Conservation (phyloP, 2,113 vertebrate genomes). For the Myotis lucifugus region DNA sequence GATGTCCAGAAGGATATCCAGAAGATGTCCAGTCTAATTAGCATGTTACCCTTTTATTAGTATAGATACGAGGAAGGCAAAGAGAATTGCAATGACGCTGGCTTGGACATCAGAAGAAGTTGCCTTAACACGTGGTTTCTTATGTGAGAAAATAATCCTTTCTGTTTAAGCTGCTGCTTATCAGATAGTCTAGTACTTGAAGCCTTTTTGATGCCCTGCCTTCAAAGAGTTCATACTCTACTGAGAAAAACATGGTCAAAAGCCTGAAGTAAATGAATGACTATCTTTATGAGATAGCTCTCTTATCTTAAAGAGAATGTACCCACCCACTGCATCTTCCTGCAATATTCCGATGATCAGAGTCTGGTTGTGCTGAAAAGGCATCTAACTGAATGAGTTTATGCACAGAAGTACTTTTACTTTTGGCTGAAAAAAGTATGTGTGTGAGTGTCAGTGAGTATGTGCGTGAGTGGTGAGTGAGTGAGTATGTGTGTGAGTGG, state of each 20-base stretch:
- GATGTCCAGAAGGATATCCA: too few relatives aligned
- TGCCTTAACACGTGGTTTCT: not conserved
- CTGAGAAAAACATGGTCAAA: not conserved
- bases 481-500: not conserved
- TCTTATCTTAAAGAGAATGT: not conserved
- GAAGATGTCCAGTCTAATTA: too few relatives aligned
- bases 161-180: not conserved
- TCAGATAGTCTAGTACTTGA: not conserved
- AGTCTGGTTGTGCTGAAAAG: slow-evolving; percentile 6
- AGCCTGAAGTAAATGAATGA: not conserved
- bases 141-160: not conserved
- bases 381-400: not conserved
- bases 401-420: not conserved
- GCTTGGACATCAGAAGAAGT: not conserved
- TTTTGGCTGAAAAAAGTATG: not conserved
- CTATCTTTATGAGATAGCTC: not conserved
- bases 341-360: not conserved
- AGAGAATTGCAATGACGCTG: not conserved
- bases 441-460: not conserved
- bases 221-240: not conserved
- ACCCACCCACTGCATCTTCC: not conserved
- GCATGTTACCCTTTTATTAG: too few relatives aligned
- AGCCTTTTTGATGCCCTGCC: not conserved
- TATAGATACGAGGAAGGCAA: not conserved
- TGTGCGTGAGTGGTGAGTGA: not conserved